Percentiles rank a stretch among this genome's conserved stretches.
Evolutionary conservation across 2,113 vertebrate genomes (phyloP).

Genomic region (Grantiella picta): DNA sequence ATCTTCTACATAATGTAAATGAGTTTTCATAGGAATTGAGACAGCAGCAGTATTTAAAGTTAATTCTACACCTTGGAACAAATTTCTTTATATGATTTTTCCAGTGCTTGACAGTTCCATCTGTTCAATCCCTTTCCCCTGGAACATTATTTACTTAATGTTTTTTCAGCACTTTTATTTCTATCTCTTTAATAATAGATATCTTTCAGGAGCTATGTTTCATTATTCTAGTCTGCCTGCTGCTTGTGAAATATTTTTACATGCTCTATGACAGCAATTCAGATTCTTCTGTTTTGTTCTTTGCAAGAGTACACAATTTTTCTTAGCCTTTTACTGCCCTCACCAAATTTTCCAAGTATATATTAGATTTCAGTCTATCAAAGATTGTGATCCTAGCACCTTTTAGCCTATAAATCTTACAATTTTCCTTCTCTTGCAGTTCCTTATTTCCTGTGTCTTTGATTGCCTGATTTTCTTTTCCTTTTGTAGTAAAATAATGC

Average conservation of each 20-base stretch:
- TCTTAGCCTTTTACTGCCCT: neutral
- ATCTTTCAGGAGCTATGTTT: slow-evolving; percentile 4
- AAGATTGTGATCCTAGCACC: neutral
- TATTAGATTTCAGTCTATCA: neutral
- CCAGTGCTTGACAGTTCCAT: neutral
- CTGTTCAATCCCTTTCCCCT: neutral
- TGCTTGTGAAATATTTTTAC: neutral
- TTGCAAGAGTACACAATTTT: neutral
- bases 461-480: neutral
- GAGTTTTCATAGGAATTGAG: neutral
- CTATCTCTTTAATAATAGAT: slow-evolving; percentile 36
- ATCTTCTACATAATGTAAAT: neutral
- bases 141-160: slow-evolving; percentile 20
- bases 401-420: neutral
- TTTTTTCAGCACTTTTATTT: slow-evolving; percentile 34
- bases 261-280: neutral
- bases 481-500: neutral
- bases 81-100: neutral
- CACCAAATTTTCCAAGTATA: neutral
- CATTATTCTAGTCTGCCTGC: neutral
- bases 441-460: neutral
- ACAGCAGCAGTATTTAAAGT: neutral
- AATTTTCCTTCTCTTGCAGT: neutral
- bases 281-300: neutral
- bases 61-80: neutral